Base-by-base conservation (phyloP, 2,888 invertebrate genomes). In the Eumerus sabulonum region DNA sequence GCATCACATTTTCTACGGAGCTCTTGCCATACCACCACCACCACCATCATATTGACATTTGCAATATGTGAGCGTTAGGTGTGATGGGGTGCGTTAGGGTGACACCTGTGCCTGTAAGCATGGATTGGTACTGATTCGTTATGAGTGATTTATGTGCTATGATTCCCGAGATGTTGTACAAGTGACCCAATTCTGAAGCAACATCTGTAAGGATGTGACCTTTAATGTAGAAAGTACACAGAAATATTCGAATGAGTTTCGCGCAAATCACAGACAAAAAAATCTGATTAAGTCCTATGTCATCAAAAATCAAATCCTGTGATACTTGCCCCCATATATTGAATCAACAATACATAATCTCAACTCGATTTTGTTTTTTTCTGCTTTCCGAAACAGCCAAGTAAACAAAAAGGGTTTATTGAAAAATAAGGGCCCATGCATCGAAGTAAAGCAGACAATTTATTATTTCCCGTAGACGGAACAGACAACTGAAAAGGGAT, bases 331-430 rank as follows among this genome's bases (percentile, higher is more conserved):
- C 63, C 67, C 68, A 79, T 63, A 63, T 64, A 45, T 40, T 13
- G 38, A 59, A 59, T 40, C 73, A 60, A 57, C 68, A 64, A 74
- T 73, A 73, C 68, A 79, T 79, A 79, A 60, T 79, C 68, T 74
- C 64, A 59, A 40, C 64, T 53, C 70, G 67, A 68, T 73, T 60
- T 51, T 72, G 62, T 63, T 63, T 14, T n/a, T 17, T 48, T 42
- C 56, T 64, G 59, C 59, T 54, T 68, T 70, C 74, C 74, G 60
- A 68, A 79, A 68, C 74, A 74, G 79, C 74, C 79, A 54, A 60
- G 79, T 68, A 79, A 79, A 79, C 74, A 79, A 70, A 79, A 79
- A 79, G 79, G 79, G 79, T 79, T 27, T 79, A 79, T 79, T 79
- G 79, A 79, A 79, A 77, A 79, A 79, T 79, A 74, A 79, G 79